Conservation (phyloP, 2,113 vertebrate species). For the Morone saxatilis region DNA sequence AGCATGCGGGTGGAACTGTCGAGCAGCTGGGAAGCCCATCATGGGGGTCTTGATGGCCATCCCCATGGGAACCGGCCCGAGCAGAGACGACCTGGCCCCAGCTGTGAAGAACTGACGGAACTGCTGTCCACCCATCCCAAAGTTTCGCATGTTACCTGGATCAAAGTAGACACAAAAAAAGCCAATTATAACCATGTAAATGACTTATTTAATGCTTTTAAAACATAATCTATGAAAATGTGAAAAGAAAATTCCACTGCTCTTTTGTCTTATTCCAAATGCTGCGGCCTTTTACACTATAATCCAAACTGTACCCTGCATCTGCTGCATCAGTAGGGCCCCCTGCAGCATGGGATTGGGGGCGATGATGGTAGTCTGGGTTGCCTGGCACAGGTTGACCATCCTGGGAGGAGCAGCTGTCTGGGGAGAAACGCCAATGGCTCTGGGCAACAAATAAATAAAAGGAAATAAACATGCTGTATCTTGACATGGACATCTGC, state of each 20-base stretch:
- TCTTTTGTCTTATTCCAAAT: neutral
- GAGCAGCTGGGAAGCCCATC: conserved; percentile 86
- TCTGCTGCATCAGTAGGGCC: conserved; percentile 95
- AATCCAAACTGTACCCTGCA: conserved; percentile 89
- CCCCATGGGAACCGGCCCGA: conserved; percentile 94
- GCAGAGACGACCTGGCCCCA: conserved; percentile 91
- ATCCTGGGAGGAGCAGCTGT: conserved; percentile 86
- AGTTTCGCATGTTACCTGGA: conserved; percentile 89
- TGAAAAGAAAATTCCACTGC: neutral
- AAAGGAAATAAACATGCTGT: neutral
- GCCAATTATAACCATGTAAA: too few relatives aligned
- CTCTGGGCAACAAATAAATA: conserved; percentile 61
- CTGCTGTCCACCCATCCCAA: conserved; percentile 90
- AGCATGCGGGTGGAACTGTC: conserved; percentile 87
- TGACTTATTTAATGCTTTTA: too few relatives aligned
- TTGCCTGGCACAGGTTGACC: conserved; percentile 89
- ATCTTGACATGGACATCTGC: neutral
- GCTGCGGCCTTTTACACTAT: neutral
- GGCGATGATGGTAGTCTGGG: conserved; percentile 88
- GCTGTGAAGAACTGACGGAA: conserved; percentile 94
- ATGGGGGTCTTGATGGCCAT: conserved; percentile 91
- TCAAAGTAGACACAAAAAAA: neutral
- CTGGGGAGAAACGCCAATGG: conserved; percentile 76
- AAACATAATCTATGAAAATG: too few relatives aligned
- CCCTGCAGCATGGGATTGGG: conserved; percentile 94